These are phyloP conservation scores for Rana temporaria DNA, from an alignment of 2,113 vertebrate species.

Conservation along the genomic window DNA sequence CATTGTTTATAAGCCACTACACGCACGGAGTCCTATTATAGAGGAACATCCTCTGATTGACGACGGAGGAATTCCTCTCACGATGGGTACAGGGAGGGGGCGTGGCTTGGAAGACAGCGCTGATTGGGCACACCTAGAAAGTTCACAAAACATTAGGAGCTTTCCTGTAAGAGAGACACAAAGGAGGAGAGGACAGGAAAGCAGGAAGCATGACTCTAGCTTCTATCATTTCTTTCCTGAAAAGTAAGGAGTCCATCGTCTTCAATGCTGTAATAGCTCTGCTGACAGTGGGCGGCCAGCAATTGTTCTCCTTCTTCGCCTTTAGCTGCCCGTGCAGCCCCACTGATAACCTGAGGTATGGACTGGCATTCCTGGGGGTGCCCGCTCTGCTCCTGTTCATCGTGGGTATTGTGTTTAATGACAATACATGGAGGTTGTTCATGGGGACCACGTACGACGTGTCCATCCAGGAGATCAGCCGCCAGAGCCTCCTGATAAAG, in stretches of 20 bases:
- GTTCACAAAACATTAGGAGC: slow-evolving; percentile 61
- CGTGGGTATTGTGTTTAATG: slow-evolving; percentile 72
- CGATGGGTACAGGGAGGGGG: background rate
- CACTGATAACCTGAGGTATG: slow-evolving; percentile 74
- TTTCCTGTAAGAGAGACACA: background rate
- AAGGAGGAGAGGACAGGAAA: background rate
- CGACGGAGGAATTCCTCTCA: background rate
- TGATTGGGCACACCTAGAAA: slow-evolving; percentile 64
- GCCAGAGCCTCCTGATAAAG: slow-evolving; percentile 58
- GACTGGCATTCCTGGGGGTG: slow-evolving; percentile 72
- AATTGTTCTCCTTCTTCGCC: slow-evolving; percentile 72
- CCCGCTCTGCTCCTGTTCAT: slow-evolving; percentile 75
- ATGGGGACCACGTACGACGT: slow-evolving; percentile 63
- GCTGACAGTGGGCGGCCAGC: slow-evolving; percentile 70
- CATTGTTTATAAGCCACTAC: too few species aligned
- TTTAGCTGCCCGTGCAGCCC: slow-evolving; percentile 77
- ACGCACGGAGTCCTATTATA: too few species aligned
- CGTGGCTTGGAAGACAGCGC: background rate
- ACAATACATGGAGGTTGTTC: slow-evolving; percentile 72
- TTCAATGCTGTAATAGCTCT: slow-evolving; percentile 72
- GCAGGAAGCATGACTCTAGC: slow-evolving; percentile 59
- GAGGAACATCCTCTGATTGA: too few species aligned
- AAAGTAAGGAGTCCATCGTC: slow-evolving; percentile 67
- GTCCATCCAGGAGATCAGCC: background rate
- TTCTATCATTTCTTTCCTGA: slow-evolving; percentile 66